These are phyloP conservation scores for Ochropacha duplaris DNA, from an alignment of 2,888 invertebrate species.

Conservation along the genomic window DNA sequence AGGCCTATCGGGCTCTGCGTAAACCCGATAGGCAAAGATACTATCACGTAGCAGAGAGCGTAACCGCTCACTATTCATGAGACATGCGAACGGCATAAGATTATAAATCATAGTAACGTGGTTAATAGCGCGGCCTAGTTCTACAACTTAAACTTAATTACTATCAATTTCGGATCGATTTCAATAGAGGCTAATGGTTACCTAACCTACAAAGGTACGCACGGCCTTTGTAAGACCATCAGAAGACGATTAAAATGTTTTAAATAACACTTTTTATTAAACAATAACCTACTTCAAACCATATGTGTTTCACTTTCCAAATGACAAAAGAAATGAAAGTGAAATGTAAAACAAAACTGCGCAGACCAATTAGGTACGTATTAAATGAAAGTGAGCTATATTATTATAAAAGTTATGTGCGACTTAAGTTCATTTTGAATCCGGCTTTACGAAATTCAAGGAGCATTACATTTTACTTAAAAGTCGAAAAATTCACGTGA, in stretches of 20 bases:
- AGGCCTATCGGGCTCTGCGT: conserved; percentile 53
- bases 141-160: conserved; percentile 27
- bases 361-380: conserved; percentile 9
- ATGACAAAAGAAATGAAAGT: conserved; percentile 32
- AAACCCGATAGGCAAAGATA: conserved; percentile 60
- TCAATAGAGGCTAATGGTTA: conserved; percentile 16
- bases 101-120: conserved; percentile 18
- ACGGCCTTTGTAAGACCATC: conserved; percentile 8
- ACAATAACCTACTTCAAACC: neutral
- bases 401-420: neutral
- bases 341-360: conserved; percentile 17
- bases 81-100: conserved; percentile 8
- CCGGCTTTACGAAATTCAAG: neutral
- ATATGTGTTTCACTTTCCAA: conserved; percentile 22
- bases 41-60: conserved; percentile 36
- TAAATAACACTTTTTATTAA: neutral
- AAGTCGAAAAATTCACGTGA: neutral
- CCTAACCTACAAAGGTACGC: conserved; percentile 17
- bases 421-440: neutral
- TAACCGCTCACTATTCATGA: conserved; percentile 25
- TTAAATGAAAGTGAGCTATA: conserved; percentile 5
- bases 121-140: conserved; percentile 29
- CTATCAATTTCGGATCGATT: conserved; percentile 17
- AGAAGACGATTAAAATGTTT: neutral
- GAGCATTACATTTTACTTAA: neutral